Base-by-base conservation (phyloP, 1,140 invertebrate species). In the Drosophila bipectinata region DNA sequence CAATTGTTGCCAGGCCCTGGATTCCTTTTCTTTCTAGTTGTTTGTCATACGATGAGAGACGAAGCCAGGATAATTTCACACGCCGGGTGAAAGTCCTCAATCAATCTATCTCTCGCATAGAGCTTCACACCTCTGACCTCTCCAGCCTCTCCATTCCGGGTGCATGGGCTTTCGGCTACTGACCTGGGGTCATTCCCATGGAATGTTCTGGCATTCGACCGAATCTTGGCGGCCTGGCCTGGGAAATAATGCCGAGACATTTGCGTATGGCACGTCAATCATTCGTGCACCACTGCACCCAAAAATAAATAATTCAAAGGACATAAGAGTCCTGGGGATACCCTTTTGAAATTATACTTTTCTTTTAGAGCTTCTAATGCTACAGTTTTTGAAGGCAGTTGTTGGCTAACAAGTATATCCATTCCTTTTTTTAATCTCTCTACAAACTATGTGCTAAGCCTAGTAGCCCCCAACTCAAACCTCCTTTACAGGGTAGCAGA, bases 191-290 rank as follows among this genome's bases (percentile, higher is more conserved):
- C 60, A 75, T 75, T 62, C 44, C 34, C 14, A 49, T 69, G 51
- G 51, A 56, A 56, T 44, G 37, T 39, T 28, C 9, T 49, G 32
- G 15, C 5, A n/a, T 41, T 51, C 18, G 9, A 9, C 24, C n/a
- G 15, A 14, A 47, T 10, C 21, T 28, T 5, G 47, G 48, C 32
- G 51, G 34, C 34, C 8, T 32, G 24, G 26, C 30, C 39, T 37
- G 30, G 15, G 61, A 14, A 69, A 72, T 60, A 66, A 72, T 73
- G n/a, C 15, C 26, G 39, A 75, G 48, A 53, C 53, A 66, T 75
- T 75, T 66, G 53, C 68, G 68, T 72, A 60, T 30, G 67, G 21
- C 37, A 45, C 69, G 68, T 72, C 68, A 72, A 60, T 71, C 67
- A 69, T 69, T 18, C 44, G 7, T 69, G 32, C 64, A 39, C 26